These are phyloP conservation scores for Coenonympha glycerion DNA, from an alignment of 2,888 invertebrate genomes.

Conservation along the genomic window DNA sequence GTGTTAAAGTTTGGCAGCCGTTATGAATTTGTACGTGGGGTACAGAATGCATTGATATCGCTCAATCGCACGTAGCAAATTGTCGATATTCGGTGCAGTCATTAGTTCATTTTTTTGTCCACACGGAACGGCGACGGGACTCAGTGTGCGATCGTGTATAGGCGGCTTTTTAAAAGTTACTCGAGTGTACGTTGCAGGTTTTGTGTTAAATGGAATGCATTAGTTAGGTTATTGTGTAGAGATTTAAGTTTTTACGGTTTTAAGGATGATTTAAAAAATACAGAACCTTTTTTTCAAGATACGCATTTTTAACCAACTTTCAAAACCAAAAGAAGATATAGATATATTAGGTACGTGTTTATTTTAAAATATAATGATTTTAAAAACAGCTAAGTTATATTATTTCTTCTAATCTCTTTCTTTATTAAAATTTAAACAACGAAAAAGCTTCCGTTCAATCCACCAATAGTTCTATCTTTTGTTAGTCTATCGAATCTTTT, in stretches of 20 bases:
- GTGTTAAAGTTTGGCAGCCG: constrained; percentile 29
- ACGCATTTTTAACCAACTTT: too few species aligned
- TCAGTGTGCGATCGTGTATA: constrained; percentile 33
- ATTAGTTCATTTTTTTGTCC: constrained; percentile 59
- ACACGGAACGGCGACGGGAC: constrained; percentile 32
- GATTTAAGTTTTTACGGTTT: constrained; percentile 7
- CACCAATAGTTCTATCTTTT: too few species aligned
- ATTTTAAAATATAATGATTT: too few species aligned
- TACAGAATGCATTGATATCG: constrained; percentile 64
- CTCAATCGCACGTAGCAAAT: constrained; percentile 73
- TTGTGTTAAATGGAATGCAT: constrained; percentile 35
- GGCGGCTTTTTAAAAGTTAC: constrained; percentile 45
- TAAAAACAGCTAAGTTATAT: too few species aligned
- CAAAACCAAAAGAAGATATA: too few species aligned
- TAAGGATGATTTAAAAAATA: not conserved
- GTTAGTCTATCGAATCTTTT: too few species aligned
- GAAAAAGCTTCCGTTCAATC: too few species aligned
- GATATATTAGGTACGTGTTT: too few species aligned
- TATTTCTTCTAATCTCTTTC: too few species aligned
- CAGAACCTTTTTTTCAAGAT: not conserved
- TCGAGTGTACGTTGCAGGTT: constrained; percentile 46
- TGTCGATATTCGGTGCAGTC: constrained; percentile 64
- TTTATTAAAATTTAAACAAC: too few species aligned
- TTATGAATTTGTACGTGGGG: constrained; percentile 48
- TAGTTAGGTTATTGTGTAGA: constrained; percentile 15